Percentiles rank a stretch among this genome's conserved stretches.
Conservation (phyloP, 1,140 invertebrate genomes). For the Hypsibius dujardini region DNA sequence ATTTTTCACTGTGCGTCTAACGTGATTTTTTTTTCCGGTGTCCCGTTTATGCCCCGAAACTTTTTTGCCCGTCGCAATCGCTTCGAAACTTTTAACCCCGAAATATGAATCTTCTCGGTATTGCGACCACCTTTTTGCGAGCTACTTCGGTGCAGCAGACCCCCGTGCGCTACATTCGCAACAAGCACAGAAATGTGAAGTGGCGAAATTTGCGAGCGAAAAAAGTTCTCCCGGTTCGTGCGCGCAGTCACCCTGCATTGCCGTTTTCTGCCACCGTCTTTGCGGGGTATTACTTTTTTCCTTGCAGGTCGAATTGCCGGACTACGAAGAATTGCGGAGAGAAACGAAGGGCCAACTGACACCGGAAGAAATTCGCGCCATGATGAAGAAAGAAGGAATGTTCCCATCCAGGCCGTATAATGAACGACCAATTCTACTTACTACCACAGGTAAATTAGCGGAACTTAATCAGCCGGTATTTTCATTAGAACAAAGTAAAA, state of each 20-base stretch:
- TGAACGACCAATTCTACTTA: conserved; percentile 52
- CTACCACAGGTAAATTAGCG: conserved; percentile 41
- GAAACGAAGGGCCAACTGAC: conserved; percentile 36
- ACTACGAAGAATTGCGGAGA: conserved; percentile 38
- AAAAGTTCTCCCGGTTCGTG: conserved; percentile 27
- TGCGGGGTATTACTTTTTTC: neutral
- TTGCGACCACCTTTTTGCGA: too few relatives aligned
- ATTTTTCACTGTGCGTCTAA: too few relatives aligned
- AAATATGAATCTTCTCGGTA: too few relatives aligned
- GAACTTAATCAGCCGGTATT: too few relatives aligned
- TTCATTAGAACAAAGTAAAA: too few relatives aligned
- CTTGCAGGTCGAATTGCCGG: conserved; percentile 52
- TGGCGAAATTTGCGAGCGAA: conserved; percentile 25
- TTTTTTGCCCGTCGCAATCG: too few relatives aligned
- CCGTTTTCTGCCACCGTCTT: neutral
- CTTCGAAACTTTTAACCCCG: too few relatives aligned
- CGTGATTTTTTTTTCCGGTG: too few relatives aligned
- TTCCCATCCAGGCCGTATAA: conserved; percentile 52
- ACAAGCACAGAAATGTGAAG: neutral
- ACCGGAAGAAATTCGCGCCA: conserved; percentile 46
- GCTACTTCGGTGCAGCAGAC: too few relatives aligned
- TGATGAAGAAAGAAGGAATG: conserved; percentile 53
- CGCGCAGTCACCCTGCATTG: neutral
- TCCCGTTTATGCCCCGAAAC: too few relatives aligned
- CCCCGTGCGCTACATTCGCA: neutral